Evolutionary conservation across 2,797 vertebrate species (phyloP), one percentile per base, ranked within the genome.

Genomic region (Rallus crepitans): DNA sequence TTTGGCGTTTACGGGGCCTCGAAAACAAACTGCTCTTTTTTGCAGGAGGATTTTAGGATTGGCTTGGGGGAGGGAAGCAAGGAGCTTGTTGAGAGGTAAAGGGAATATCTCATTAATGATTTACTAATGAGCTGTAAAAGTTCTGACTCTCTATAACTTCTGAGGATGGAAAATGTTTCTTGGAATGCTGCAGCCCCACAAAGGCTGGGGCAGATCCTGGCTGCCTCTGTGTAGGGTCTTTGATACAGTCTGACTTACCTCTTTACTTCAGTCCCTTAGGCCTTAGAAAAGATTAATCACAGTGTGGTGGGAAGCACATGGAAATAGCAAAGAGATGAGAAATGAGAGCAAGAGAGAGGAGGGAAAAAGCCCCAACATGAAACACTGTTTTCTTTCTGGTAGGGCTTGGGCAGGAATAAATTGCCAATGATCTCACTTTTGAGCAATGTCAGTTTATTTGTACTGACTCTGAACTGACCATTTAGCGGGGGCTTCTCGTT

Each of bases 351-450:
- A 61, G 78, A 97, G 96, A 95, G 97, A 97, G 96, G 96, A 97
- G 97, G 96, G 94, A 97, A 97, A 96, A 96, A 96, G 83, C 90
- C 94, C 94, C 90, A 80, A 97, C 97, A 97, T 87, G 96, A 98
- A 96, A 97, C 97, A 97, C 76, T 98, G 97, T 98, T 98, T 98
- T 98, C 97, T 98, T 98, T 98, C 97, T 98, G 96, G 97, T 97
- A 97, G 96, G 96, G 93, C 96, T 96, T 9, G 94, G 97, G 97
- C 96, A 97, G 95, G 96, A 89, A 97, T 97, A 97, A 53, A 90
- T 97, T 98, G 98, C 97, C 97, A 97, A 87, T 98, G 98, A 98
- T 96, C 96, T 98, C 98, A 98, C 97, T 97, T 97, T 94, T 1
- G 39, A 98, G 97, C 91, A 97, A 98, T 98, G 98, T 96, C 94